Percentiles rank a stretch among this genome's conserved stretches.
Evolutionary conservation across 2,797 vertebrate genomes (phyloP).

Genomic region (Emys orbicularis): DNA sequence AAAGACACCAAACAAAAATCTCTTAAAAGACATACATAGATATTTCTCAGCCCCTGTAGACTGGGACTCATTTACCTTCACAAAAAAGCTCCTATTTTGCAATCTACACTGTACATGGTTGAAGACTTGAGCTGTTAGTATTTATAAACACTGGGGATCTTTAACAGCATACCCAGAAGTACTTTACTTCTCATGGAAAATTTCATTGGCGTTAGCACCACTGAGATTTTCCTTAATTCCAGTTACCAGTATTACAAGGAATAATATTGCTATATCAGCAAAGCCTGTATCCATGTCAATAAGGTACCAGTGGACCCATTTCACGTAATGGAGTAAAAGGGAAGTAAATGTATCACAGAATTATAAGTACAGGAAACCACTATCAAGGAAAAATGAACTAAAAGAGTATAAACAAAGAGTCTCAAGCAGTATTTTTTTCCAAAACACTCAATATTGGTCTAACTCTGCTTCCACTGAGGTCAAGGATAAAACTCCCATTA

Average conservation of each 20-base stretch:
- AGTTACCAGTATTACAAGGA: not conserved
- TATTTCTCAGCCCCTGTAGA: not conserved
- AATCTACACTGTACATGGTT: accelerated
- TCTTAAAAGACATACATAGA: not conserved
- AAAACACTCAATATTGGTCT: not conserved
- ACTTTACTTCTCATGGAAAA: not conserved
- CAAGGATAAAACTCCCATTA: not conserved
- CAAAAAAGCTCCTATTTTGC: not conserved
- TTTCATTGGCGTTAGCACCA: not conserved
- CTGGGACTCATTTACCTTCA: accelerated
- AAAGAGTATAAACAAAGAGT: not conserved
- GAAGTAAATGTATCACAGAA: not conserved
- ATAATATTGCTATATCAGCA: not conserved
- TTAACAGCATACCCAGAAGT: accelerated
- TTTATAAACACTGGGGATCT: not conserved
- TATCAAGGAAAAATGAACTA: not conserved
- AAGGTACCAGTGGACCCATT: not conserved
- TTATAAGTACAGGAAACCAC: not conserved
- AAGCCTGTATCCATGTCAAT: not conserved
- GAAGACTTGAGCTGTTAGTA: not conserved
- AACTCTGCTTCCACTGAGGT: not conserved
- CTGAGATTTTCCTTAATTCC: not conserved
- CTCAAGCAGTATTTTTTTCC: not conserved
- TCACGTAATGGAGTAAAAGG: not conserved
- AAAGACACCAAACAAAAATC: accelerated